These are phyloP conservation scores for Camponotus floridanus DNA, from an alignment of 1,140 invertebrate genomes.

Conservation along the genomic window DNA sequence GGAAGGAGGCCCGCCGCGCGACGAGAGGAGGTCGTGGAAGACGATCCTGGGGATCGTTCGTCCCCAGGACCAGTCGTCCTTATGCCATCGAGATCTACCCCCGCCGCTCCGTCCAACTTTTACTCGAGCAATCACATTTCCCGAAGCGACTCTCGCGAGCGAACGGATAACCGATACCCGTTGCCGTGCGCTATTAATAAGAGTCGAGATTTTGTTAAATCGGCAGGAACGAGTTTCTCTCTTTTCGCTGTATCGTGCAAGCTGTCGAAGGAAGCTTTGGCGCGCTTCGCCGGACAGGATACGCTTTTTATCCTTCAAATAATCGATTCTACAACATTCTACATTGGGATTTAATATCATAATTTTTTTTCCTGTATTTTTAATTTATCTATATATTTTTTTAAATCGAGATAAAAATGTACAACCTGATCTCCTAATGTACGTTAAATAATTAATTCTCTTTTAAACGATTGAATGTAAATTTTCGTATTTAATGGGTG, in stretches of 20 bases:
- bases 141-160: conserved; percentile 18
- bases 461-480: not conserved
- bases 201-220: conserved; percentile 48
- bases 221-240: not conserved
- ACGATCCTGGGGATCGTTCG: conserved; percentile 62
- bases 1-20: conserved; percentile 72
- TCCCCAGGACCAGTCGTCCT: conserved; percentile 48
- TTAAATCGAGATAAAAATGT: not conserved
- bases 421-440: not conserved
- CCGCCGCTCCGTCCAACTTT: conserved; percentile 51
- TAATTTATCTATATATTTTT: not conserved
- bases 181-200: conserved; percentile 52
- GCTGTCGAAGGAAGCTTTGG: not conserved
- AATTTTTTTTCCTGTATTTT: not conserved
- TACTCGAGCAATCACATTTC: conserved; percentile 63
- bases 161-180: conserved; percentile 63
- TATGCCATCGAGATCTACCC: conserved; percentile 39
- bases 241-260: not conserved
- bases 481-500: not conserved
- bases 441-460: not conserved
- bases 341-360: not conserved
- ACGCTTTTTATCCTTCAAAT: not conserved
- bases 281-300: not conserved
- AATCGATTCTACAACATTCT: not conserved
- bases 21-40: conserved; percentile 68